These are phyloP conservation scores for Trachelus troglodyta DNA, from an alignment of 2,888 invertebrate genomes.

Conservation along the genomic window DNA sequence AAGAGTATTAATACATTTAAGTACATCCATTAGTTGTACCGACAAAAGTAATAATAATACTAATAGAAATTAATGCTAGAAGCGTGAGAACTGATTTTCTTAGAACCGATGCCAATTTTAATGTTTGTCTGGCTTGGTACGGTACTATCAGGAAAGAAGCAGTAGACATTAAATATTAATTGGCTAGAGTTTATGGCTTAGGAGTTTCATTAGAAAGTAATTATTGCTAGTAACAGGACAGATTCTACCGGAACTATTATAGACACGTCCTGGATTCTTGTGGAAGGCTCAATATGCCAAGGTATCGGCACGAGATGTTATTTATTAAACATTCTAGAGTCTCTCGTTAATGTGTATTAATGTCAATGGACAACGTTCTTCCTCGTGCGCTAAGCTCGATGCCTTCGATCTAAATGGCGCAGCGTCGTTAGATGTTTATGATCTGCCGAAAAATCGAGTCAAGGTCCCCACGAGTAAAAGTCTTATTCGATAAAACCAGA, in stretches of 20 bases:
- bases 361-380: background rate
- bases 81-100: background rate
- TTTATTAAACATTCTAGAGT: background rate
- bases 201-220: background rate
- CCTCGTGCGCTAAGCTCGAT: background rate
- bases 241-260: background rate
- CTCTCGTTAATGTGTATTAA: background rate
- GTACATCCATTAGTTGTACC: background rate
- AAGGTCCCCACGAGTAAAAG: slow-evolving; percentile 37
- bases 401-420: background rate
- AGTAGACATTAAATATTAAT: background rate
- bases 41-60: background rate
- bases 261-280: background rate
- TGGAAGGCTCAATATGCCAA: slow-evolving; percentile 1
- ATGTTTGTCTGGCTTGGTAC: slow-evolving; percentile 43
- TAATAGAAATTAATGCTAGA: background rate
- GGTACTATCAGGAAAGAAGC: background rate
- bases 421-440: background rate
- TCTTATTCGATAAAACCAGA: background rate
- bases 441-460: slow-evolving; percentile 36
- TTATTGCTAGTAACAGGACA: background rate
- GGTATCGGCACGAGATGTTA: background rate
- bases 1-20: background rate
- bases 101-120: slow-evolving; percentile 43
- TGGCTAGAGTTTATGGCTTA: background rate